A percentile compares a stretch with the other conserved stretches of the same genome.
Evolutionary conservation across 1,140 invertebrate species (phyloP).

Genomic region (Himalopsyche phryganea): DNA sequence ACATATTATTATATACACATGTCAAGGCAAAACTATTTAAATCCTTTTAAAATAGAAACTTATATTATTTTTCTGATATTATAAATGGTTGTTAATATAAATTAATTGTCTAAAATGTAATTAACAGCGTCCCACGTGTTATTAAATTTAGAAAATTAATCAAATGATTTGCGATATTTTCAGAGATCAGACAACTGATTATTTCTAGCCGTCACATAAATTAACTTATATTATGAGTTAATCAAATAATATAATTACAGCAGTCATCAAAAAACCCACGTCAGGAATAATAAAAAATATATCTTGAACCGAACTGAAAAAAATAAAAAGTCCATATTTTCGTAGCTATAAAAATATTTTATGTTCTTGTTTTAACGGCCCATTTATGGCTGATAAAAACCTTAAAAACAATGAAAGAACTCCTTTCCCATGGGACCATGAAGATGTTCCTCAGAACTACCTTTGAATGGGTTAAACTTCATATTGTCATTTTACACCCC

Average conservation of each 20-base stretch:
- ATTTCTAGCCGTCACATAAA: too few species aligned
- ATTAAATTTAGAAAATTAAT: too few species aligned
- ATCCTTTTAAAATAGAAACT: too few species aligned
- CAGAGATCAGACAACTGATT: too few species aligned
- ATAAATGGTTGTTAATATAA: too few species aligned
- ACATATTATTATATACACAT: too few species aligned
- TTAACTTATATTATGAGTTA: too few species aligned
- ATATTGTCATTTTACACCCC: constrained; percentile 20
- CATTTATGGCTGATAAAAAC: constrained; percentile 20
- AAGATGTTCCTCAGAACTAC: constrained; percentile 9
- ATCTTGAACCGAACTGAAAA: background rate
- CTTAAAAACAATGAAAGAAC: constrained; percentile 5
- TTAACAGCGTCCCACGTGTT: too few species aligned
- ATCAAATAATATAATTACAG: background rate
- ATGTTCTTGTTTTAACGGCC: constrained; percentile 12
- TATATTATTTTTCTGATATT: too few species aligned
- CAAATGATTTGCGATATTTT: too few species aligned
- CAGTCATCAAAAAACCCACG: background rate
- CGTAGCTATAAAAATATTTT: constrained; percentile 15
- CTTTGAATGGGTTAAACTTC: constrained; percentile 5
- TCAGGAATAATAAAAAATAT: background rate
- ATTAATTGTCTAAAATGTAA: too few species aligned
- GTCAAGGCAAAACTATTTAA: too few species aligned
- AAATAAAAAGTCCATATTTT: constrained; percentile 17
- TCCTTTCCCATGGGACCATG: constrained; percentile 10